Evolutionary conservation across 2,113 vertebrate genomes (phyloP).

Genomic region (Solea solea): DNA sequence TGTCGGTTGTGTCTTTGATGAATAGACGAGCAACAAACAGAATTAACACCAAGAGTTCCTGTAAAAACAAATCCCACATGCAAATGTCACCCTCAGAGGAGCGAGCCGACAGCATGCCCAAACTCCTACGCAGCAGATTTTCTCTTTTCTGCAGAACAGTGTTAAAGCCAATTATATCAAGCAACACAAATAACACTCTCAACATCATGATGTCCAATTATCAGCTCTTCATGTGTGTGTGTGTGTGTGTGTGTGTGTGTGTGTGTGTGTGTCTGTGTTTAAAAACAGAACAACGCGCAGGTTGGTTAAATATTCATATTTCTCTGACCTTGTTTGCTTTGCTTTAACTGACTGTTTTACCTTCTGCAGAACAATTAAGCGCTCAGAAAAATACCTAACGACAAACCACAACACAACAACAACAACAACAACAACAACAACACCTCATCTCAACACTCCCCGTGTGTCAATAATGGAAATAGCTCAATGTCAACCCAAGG

Average conservation of each 20-base stretch:
- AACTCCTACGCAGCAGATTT: conserved; percentile 76
- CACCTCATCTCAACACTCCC: conserved; percentile 13
- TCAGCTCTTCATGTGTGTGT: not conserved
- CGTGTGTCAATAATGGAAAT: conserved; percentile 52
- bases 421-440: conserved; percentile 33
- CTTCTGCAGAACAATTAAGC: conserved; percentile 17
- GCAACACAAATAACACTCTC: conserved; percentile 21
- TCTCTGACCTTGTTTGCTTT: conserved; percentile 16
- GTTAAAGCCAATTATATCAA: conserved; percentile 25
- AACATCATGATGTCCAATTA: conserved; percentile 27
- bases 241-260: not conserved
- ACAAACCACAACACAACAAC: not conserved
- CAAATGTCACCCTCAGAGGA: conserved; percentile 30
- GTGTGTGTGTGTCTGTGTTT: not conserved
- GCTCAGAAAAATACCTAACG: not conserved
- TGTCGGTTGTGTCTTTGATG: too few species aligned
- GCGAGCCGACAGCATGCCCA: conserved; percentile 31
- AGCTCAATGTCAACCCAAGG: conserved; percentile 68
- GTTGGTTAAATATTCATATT: conserved; percentile 22
- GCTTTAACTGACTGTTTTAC: conserved; percentile 1
- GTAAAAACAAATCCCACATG: conserved; percentile 28
- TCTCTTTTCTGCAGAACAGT: conserved; percentile 49
- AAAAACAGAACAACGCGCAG: not conserved
- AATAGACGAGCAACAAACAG: not conserved
- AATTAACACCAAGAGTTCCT: conserved; percentile 29